Evolutionary conservation across 2,888 invertebrate species (phyloP).

Genomic region (Andrena bucephala): DNA sequence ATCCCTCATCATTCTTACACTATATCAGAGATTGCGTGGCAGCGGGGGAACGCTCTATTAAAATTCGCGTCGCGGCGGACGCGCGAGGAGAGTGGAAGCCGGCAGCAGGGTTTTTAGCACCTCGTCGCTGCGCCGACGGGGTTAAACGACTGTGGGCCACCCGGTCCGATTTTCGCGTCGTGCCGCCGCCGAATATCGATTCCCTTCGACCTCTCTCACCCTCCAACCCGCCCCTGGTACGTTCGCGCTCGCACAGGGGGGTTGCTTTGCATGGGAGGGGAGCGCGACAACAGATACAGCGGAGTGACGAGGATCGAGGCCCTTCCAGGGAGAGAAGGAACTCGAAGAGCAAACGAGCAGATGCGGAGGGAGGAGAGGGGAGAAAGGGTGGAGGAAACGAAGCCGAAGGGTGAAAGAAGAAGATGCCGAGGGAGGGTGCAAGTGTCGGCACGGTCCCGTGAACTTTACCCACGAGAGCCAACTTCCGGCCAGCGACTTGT

Average conservation of each 20-base stretch:
- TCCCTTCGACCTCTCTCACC: conserved; percentile 67
- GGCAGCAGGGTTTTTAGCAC: conserved; percentile 28
- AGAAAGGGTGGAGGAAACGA: background rate
- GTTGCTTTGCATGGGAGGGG: conserved; percentile 51
- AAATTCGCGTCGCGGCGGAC: conserved; percentile 36
- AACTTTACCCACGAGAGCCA: conserved; percentile 62
- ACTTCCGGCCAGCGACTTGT: conserved; percentile 65
- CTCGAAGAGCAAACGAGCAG: conserved; percentile 3
- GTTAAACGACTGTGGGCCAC: conserved; percentile 68
- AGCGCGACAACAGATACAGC: background rate
- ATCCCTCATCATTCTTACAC: background rate
- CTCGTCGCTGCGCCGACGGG: conserved; percentile 59
- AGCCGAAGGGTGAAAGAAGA: background rate
- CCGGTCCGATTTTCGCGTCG: conserved; percentile 64
- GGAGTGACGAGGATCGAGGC: background rate
- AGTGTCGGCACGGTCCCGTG: conserved; percentile 53
- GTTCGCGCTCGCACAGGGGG: conserved; percentile 46
- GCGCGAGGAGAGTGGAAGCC: conserved; percentile 17
- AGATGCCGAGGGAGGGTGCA: conserved; percentile 9
- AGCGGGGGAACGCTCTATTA: background rate
- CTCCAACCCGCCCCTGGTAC: conserved; percentile 41
- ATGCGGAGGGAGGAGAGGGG: background rate
- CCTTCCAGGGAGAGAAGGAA: background rate
- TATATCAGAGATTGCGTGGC: background rate
- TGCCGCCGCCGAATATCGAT: conserved; percentile 73